Evolutionary conservation across 2,797 vertebrate genomes (phyloP).

Genomic region (Hypotaenidia okinawae): DNA sequence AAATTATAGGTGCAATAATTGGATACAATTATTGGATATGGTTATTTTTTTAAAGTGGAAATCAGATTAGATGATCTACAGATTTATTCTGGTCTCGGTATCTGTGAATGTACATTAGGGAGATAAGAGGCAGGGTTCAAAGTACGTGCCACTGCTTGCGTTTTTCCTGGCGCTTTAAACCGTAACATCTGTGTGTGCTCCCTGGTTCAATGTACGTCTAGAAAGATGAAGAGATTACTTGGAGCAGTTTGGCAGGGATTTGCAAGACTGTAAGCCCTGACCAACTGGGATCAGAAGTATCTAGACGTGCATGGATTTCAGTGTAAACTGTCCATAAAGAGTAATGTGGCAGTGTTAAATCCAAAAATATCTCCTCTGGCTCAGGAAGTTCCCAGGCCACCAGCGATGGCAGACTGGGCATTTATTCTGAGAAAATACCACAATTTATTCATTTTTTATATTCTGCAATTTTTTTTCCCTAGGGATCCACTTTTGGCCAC

Average conservation of each 20-base stretch:
- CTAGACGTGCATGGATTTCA: neutral
- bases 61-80: neutral
- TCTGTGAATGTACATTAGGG: neutral
- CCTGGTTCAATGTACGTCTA: neutral
- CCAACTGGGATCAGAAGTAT: neutral
- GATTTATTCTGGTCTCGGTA: neutral
- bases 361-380: neutral
- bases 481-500: neutral
- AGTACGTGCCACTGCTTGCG: neutral
- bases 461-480: neutral
- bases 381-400: neutral
- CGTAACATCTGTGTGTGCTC: neutral
- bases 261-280: neutral
- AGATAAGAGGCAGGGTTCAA: neutral
- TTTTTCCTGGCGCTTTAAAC: conserved; percentile 24
- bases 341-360: neutral
- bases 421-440: conserved; percentile 4
- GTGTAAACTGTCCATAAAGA: neutral
- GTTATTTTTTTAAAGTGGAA: neutral
- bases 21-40: neutral
- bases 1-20: neutral
- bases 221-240: neutral
- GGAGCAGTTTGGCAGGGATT: neutral
- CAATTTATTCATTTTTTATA: neutral
- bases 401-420: neutral